Percentiles rank a stretch among this genome's conserved stretches.
phyloP scores from a whole-genome alignment of 1,140 invertebrate species.

The Pogonognathellus flavescens region DNA sequence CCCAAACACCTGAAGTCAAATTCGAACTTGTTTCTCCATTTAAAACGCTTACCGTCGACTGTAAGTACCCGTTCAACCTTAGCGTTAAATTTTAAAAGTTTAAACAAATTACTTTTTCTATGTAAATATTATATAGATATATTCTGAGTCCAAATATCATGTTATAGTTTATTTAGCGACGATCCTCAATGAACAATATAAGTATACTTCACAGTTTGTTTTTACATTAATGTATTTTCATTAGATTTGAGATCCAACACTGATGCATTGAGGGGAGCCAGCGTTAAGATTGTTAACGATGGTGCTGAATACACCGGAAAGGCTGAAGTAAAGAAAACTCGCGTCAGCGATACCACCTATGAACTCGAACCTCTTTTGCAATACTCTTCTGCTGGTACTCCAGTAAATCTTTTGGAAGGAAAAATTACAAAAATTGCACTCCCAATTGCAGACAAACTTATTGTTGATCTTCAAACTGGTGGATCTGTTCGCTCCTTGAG shows the following conservation, averaged over 20 bases:
- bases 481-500: constrained; percentile 44
- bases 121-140: background rate
- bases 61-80: constrained; percentile 61
- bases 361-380: constrained; percentile 80
- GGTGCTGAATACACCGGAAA: constrained; percentile 70
- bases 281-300: constrained; percentile 75
- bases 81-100: background rate
- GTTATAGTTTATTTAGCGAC: too few relatives aligned
- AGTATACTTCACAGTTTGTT: too few relatives aligned
- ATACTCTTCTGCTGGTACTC: constrained; percentile 72
- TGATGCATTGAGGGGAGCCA: constrained; percentile 69
- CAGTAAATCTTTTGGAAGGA: constrained; percentile 60
- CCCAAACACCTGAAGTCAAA: constrained; percentile 71
- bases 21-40: constrained; percentile 75
- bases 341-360: constrained; percentile 69
- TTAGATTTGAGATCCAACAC: constrained; percentile 69
- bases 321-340: constrained; percentile 75
- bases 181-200: too few relatives aligned
- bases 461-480: constrained; percentile 54
- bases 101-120: background rate
- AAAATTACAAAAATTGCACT: constrained; percentile 44
- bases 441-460: constrained; percentile 48
- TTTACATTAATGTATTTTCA: background rate
- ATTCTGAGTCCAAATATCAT: too few relatives aligned
- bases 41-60: constrained; percentile 73